Conservation (phyloP, 2,113 vertebrate species). For the Myxocyprinus asiaticus region DNA sequence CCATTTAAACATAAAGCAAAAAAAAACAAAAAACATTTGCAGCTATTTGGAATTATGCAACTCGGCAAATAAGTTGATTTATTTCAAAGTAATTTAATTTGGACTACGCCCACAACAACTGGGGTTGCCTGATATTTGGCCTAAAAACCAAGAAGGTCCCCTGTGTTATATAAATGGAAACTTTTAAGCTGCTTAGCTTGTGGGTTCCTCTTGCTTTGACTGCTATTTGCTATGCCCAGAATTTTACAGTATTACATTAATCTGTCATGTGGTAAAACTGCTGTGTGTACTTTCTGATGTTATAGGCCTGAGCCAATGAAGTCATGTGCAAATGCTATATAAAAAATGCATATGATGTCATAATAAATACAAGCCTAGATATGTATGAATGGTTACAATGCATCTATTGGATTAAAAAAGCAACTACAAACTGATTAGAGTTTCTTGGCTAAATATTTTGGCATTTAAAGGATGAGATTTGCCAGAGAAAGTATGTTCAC, state of each 20-base stretch:
- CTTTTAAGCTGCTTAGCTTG: conserved; percentile 52
- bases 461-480: conserved; percentile 6
- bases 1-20: not conserved
- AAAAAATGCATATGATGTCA: not conserved
- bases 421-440: not conserved
- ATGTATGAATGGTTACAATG: not conserved
- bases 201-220: not conserved
- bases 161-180: conserved; percentile 18
- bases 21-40: not conserved
- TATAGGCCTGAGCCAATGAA: not conserved
- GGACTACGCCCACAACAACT: not conserved
- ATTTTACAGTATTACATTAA: conserved; percentile 9
- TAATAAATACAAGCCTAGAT: not conserved
- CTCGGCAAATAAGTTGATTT: conserved; percentile 21
- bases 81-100: conserved; percentile 36
- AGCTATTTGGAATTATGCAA: conserved; percentile 21
- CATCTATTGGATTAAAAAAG: not conserved
- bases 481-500: not conserved
- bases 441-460: not conserved
- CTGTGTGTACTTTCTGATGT: not conserved
- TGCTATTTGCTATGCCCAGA: not conserved
- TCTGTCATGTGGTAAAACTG: conserved; percentile 31
- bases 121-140: conserved; percentile 37
- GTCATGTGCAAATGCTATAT: not conserved
- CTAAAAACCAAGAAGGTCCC: conserved; percentile 37